A percentile compares a stretch with the other conserved stretches of the same genome.
Conservation (phyloP, 2,797 vertebrate species). For the Mormyrus proboscirostris region DNA sequence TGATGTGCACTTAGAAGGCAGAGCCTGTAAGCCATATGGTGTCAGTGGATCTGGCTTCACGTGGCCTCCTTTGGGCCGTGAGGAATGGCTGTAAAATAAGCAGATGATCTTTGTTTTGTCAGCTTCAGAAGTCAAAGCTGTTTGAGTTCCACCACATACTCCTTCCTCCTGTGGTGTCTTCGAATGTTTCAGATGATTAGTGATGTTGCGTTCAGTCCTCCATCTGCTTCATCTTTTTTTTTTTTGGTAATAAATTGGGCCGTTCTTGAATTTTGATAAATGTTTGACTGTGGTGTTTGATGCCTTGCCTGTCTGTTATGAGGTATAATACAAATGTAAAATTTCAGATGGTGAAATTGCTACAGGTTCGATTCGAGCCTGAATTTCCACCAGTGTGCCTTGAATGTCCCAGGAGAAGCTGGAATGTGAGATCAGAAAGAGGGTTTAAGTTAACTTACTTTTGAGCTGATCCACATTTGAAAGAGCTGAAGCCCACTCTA, state of each 20-base stretch:
- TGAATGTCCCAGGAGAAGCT: background rate
- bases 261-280: background rate
- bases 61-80: background rate
- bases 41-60: background rate
- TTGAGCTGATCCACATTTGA: background rate
- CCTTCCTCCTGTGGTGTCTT: background rate
- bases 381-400: background rate
- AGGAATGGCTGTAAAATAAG: slow-evolving; percentile 9
- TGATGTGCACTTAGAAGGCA: background rate
- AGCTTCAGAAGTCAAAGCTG: background rate
- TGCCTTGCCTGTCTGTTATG: background rate
- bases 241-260: background rate
- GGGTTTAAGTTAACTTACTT: background rate
- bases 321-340: background rate
- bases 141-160: background rate
- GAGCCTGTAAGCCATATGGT: background rate
- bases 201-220: background rate
- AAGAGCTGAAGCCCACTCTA: background rate
- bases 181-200: background rate
- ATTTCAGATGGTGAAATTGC: background rate
- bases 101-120: background rate
- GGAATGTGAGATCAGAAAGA: background rate
- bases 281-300: background rate
- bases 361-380: background rate
- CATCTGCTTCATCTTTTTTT: background rate